Conservation (phyloP, 2,797 vertebrate genomes). For the Onychomys torridus region DNA sequence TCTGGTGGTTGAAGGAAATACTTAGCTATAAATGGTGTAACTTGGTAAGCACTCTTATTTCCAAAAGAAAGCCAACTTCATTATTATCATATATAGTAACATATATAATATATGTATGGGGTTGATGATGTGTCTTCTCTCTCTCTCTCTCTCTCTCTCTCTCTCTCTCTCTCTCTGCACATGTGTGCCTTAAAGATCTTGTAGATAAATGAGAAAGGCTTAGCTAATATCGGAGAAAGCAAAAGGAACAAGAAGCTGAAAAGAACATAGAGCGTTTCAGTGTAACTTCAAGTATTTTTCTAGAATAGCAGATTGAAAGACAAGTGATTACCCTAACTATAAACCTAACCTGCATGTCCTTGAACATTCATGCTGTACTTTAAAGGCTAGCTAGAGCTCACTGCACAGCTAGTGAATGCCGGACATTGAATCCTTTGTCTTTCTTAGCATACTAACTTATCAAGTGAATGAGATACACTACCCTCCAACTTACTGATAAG, state of each 20-base stretch:
- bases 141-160: too few relatives aligned
- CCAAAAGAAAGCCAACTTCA: conserved; percentile 26
- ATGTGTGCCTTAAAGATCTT: not conserved
- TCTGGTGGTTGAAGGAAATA: not conserved
- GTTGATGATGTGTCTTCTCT: not conserved
- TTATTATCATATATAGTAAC: not conserved
- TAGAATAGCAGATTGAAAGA: not conserved
- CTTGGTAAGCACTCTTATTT: not conserved
- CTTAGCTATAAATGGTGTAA: not conserved
- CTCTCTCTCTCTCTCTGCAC: too few relatives aligned
- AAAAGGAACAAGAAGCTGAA: not conserved
- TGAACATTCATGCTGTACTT: not conserved
- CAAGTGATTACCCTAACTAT: not conserved
- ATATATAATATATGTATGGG: not conserved
- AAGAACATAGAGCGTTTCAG: not conserved
- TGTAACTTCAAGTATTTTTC: not conserved
- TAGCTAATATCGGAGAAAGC: not conserved
- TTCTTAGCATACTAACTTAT: not conserved
- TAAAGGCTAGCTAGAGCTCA: not conserved
- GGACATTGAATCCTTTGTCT: not conserved
- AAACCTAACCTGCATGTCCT: too few relatives aligned
- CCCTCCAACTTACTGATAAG: not conserved
- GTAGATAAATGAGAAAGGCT: not conserved
- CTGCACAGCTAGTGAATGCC: not conserved
- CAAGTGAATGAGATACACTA: not conserved